Conservation (phyloP, 2,888 invertebrate genomes). For the Chrysina gloriosa region DNA sequence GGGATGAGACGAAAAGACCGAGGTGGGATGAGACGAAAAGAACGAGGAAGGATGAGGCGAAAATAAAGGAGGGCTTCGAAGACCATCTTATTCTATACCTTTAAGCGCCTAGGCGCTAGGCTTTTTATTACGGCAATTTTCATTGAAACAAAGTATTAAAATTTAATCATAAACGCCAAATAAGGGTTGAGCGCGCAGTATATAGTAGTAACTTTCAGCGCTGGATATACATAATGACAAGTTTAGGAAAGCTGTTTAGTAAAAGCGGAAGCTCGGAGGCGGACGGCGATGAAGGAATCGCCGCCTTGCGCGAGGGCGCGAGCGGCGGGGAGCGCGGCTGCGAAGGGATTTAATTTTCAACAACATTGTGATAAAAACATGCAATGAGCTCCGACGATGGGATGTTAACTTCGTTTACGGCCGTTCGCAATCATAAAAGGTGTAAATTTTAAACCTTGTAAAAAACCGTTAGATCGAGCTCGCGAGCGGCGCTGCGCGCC, state of each 20-base stretch:
- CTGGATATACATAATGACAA: conserved; percentile 46
- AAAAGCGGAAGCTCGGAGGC: conserved; percentile 2
- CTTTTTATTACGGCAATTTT: conserved; percentile 48
- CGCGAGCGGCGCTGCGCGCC: conserved; percentile 1
- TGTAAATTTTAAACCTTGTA: conserved; percentile 52
- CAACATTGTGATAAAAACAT: conserved; percentile 59
- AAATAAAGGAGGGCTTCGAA: neutral
- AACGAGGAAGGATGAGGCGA: no score
- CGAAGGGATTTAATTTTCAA: conserved; percentile 57
- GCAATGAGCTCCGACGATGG: conserved; percentile 56
- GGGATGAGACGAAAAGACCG: neutral
- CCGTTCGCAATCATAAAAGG: conserved; percentile 53
- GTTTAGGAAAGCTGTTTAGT: conserved; percentile 47
- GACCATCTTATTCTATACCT: neutral
- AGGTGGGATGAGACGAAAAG: no score
- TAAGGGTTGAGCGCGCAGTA: conserved; percentile 38
- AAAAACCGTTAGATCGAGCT: conserved; percentile 31
- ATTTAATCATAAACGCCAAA: conserved; percentile 47
- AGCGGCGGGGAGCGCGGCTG: conserved; percentile 1
- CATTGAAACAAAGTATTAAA: conserved; percentile 50
- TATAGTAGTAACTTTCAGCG: conserved; percentile 30
- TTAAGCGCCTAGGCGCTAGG: neutral
- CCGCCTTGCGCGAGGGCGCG: conserved; percentile 2
- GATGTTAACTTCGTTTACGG: conserved; percentile 58
- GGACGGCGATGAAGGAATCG: conserved; percentile 21